A percentile compares a stretch with the other conserved stretches of the same genome.
These are phyloP conservation scores for Lampris incognitus DNA, from an alignment of 2,113 vertebrate species.

Conservation along the genomic window DNA sequence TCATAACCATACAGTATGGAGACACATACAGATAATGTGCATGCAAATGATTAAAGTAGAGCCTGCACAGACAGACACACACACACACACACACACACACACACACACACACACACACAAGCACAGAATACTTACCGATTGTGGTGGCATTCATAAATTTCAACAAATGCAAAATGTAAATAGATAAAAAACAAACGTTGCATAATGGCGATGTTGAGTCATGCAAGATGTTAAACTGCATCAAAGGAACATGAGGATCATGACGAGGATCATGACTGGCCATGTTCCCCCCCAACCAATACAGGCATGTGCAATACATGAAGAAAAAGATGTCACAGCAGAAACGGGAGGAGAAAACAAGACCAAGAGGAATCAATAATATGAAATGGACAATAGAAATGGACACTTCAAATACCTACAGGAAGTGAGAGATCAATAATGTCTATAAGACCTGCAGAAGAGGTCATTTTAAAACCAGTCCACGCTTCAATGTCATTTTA, in stretches of 20 bases:
- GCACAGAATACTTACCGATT: no score
- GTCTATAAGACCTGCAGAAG: constrained; percentile 13
- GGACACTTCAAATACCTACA: constrained; percentile 28
- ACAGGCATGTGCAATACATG: neutral
- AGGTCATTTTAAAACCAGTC: constrained; percentile 17
- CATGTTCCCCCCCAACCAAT: no score
- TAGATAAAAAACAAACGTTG: no score
- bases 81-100: neutral
- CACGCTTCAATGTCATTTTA: neutral
- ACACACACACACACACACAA: neutral
- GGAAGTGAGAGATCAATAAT: constrained; percentile 44
- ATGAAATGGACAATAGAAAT: constrained; percentile 14
- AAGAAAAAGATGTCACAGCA: neutral
- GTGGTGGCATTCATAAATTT: no score
- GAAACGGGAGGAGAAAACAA: constrained; percentile 5
- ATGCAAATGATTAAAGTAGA: no score
- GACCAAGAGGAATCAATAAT: neutral
- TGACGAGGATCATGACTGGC: no score
- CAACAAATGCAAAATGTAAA: neutral
- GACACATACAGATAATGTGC: neutral
- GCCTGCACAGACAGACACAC: no score
- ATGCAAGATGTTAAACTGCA: no score
- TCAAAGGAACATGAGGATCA: no score
- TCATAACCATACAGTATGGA: neutral
- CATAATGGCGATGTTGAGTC: no score